Evolutionary conservation across 2,113 vertebrate species (phyloP).

Genomic region (Agapornis roseicollis): DNA sequence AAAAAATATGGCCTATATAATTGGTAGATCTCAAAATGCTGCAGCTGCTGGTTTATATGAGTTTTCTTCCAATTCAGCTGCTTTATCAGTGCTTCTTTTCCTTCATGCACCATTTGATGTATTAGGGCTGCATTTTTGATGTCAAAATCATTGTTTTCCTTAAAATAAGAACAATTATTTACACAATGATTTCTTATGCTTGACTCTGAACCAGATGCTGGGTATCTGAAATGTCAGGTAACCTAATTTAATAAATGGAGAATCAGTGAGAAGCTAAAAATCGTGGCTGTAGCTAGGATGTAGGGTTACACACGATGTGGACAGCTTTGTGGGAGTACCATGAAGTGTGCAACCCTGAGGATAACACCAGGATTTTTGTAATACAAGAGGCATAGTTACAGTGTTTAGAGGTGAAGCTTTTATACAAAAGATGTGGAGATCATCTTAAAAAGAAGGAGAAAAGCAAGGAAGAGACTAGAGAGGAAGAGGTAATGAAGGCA

Average conservation of each 20-base stretch:
- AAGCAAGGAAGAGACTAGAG: not conserved
- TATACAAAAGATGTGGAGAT: not conserved
- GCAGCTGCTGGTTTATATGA: not conserved
- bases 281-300: not conserved
- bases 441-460: not conserved
- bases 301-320: not conserved
- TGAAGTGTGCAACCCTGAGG: not conserved
- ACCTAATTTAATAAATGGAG: not conserved
- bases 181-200: not conserved
- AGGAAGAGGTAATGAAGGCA: not conserved
- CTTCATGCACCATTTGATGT: not conserved
- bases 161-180: not conserved
- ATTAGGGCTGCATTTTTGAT: not conserved
- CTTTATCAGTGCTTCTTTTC: not conserved
- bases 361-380: not conserved
- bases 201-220: not conserved
- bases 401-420: not conserved
- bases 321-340: not conserved
- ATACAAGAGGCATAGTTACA: rapidly evolving
- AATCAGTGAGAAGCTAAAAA: not conserved
- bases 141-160: not conserved
- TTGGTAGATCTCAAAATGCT: not conserved
- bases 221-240: not conserved
- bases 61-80: not conserved
- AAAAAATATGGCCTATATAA: not conserved